Conservation (phyloP, 2,113 vertebrate genomes). For the Entosphenus tridentatus region DNA sequence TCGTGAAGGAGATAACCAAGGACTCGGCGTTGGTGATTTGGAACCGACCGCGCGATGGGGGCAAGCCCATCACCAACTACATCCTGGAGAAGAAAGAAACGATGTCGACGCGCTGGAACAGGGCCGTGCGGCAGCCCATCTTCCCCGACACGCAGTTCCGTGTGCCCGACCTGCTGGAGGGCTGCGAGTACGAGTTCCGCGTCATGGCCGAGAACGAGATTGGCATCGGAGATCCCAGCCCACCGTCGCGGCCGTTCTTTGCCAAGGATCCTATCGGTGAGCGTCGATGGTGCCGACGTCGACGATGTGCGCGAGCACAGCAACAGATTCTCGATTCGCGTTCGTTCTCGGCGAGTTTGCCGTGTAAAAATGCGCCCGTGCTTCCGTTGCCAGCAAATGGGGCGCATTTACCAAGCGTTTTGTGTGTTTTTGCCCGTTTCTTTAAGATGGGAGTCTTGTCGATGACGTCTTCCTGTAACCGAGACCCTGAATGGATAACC, state of each 20-base stretch:
- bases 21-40: slow-evolving; percentile 62
- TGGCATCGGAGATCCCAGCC: slow-evolving; percentile 68
- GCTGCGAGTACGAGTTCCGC: slow-evolving; percentile 83
- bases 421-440: too few species aligned
- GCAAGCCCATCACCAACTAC: slow-evolving; percentile 86
- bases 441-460: too few species aligned
- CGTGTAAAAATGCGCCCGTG: too few species aligned
- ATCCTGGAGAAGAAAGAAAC: slow-evolving; percentile 85
- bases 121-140: slow-evolving; percentile 52
- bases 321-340: too few species aligned
- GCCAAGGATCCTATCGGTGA: slow-evolving; percentile 85
- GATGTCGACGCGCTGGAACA: slow-evolving; percentile 58
- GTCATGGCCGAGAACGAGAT: slow-evolving; percentile 91
- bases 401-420: too few species aligned
- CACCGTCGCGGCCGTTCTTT: slow-evolving; percentile 64
- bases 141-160: slow-evolving; percentile 65
- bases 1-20: slow-evolving; percentile 54
- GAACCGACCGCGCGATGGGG: slow-evolving; percentile 74
- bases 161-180: slow-evolving; percentile 67
- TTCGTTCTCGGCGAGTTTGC: too few species aligned
- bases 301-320: too few species aligned
- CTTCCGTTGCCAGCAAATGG: too few species aligned
- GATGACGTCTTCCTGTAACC: too few species aligned
- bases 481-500: too few species aligned
- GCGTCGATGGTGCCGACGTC: slow-evolving; percentile 3